Base-by-base conservation (phyloP, 2,797 vertebrate species). In the Sphenodon punctatus region DNA sequence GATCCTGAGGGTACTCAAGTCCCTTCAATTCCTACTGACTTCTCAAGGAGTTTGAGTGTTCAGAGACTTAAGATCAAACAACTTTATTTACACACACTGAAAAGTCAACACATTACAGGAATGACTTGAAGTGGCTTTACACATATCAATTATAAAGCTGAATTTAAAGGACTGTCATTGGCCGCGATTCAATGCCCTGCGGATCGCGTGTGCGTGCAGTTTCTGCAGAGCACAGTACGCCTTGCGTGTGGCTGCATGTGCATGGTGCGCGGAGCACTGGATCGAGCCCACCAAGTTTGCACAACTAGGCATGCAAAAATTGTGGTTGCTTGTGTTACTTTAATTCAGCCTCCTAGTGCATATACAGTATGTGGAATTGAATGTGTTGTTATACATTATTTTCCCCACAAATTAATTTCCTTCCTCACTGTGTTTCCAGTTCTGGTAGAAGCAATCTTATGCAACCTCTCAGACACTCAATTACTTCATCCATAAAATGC, bases 301-400 rank as follows among this genome's bases (percentile, higher is more conserved):
- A 32, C 56, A 56, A 34, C 30, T 56, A 32, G 20, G 34, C 34
- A 19, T 56, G 30, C 30, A 27, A 56, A 30, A 32, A 32, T 30
- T 32, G 56, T 56, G 10, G 2, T 51, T 14, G 25, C n/a, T 25
- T 14, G 16, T 51, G 25, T 5, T 38, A 71, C 25, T 42, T 45
- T 59, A 3, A 10, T 2, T 10, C 20, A 8, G 17, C 30, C 60
- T 23, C 16, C 30, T 30, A 20, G 60, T 34, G 25, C n/a, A n/a
- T n/a, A n/a, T n/a, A n/a, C n/a, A n/a, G n/a, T n/a, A n/a, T n/a
- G n/a, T n/a, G n/a, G n/a, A n/a, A n/a, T n/a, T 42, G 1, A 10
- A n/a, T 22, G 27, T 74, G 39, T 1, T 45, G 23, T 1, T 15
- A 10, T 1, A 36, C 3, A 49, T 43, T 1, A 10, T 2, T 7